phyloP scores from a whole-genome alignment of 2,113 vertebrate species.

The Oreochromis niloticus region DNA sequence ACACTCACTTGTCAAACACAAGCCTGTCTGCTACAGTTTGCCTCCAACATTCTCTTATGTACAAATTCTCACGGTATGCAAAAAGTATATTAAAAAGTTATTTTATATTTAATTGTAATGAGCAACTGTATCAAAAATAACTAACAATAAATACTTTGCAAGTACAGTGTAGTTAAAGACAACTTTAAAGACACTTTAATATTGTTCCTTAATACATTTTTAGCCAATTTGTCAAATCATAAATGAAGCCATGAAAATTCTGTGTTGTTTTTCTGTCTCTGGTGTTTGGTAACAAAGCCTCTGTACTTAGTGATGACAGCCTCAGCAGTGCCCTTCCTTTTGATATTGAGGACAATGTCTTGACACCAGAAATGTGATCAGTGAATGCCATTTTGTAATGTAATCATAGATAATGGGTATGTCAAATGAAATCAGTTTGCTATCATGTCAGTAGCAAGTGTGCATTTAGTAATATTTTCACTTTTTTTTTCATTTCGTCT shows the following conservation, averaged over 20 bases:
- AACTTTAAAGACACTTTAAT: neutral
- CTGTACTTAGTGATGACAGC: neutral
- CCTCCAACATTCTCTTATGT: neutral
- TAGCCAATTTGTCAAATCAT: neutral
- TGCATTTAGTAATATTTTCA: neutral
- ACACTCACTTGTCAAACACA: neutral
- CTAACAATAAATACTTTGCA: neutral
- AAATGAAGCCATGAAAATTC: neutral
- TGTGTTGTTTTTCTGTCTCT: fast-evolving
- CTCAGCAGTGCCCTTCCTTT: neutral
- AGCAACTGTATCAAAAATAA: neutral
- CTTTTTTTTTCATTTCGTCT: neutral
- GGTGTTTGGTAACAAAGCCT: neutral
- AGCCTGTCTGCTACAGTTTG: neutral
- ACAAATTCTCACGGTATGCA: neutral
- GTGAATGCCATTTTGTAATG: conserved; percentile 1
- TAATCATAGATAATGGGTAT: neutral
- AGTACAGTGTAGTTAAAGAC: neutral
- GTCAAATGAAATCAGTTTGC: conserved; percentile 18
- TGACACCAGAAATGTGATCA: conserved; percentile 9
- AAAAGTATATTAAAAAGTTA: neutral
- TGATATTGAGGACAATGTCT: neutral
- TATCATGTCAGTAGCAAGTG: neutral
- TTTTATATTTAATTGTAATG: neutral
- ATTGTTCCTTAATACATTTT: neutral